A percentile compares a stretch with the other conserved stretches of the same genome.
Evolutionary conservation across 2,888 invertebrate genomes (phyloP).

Genomic region (Coremacera marginata): DNA sequence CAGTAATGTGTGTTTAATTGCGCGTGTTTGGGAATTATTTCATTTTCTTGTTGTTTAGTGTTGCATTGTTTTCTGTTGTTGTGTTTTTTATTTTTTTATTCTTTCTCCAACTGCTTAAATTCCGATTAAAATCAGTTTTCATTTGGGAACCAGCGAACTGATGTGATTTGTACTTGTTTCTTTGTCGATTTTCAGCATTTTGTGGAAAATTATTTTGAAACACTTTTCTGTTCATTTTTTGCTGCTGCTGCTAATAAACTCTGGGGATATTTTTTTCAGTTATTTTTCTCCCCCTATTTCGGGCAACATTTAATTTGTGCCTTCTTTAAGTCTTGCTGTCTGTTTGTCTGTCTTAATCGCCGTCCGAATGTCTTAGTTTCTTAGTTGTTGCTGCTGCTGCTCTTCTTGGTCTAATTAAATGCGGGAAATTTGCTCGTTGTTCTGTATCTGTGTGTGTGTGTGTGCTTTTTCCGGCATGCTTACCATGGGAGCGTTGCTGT

Average conservation of each 20-base stretch:
- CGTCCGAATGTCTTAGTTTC: conserved; percentile 1
- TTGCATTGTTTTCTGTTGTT: no score
- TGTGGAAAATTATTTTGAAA: background rate
- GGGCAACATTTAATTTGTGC: no score
- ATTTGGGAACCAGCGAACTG: conserved; percentile 57
- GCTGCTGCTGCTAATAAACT: no score
- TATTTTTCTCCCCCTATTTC: no score
- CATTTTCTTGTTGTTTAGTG: no score
- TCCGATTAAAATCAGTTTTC: conserved; percentile 60
- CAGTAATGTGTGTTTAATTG: conserved; percentile 32
- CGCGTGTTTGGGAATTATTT: background rate
- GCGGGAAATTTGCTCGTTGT: background rate
- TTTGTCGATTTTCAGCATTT: conserved; percentile 40
- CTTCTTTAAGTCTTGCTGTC: background rate
- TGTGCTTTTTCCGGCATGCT: no score
- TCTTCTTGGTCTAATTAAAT: conserved; percentile 25
- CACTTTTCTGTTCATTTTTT: background rate
- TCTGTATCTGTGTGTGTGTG: background rate
- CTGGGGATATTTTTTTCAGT: no score
- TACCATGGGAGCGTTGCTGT: no score
- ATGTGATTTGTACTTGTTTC: conserved; percentile 50
- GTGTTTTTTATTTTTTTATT: no score
- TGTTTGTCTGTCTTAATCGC: background rate
- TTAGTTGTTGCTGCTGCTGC: background rate
- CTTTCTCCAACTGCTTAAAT: conserved; percentile 37